Base-by-base conservation (phyloP, 2,113 vertebrate species). In the Plecotus auritus region DNA sequence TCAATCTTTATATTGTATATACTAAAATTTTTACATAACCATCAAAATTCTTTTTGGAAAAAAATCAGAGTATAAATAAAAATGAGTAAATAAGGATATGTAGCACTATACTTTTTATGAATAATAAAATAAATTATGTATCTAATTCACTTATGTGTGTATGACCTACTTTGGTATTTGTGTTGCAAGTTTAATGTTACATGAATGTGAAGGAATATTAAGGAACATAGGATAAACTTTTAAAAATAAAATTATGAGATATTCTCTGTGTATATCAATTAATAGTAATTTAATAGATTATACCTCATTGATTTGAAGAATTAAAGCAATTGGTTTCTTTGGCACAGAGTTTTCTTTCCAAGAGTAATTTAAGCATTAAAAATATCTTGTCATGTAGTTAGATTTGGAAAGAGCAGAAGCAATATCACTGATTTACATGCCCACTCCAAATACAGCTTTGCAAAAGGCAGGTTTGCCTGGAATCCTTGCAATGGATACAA, bases 131-230 rank as follows among this genome's bases (percentile, higher is more conserved):
- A 74, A 96, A 97, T 92, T 85, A 93, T 95, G 37, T 93, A 95
- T 96, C 90, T 91, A 92, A 86, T 96, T 66, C 28, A 69, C 3
- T 78, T 4, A 45, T 11, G 2, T 83, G 7, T 87, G 56, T 94
- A 87, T 94, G 64, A 35, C 81, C 54, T 85, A 17, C 9, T 82
- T 73, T 80, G 22, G 42, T 85, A 42, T 92, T 84, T 84, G 10
- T 47, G 17, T 80, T 95, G 40, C 64, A 92, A 95, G 40, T 88
- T 86, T 85, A 97, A 93, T 95, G 81, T 96, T 97, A 95, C 90
- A 7, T 66, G 95, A 85, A 85, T 88, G 74, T 82, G 59, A 91
- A 93, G 67, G 85, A 96, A 23, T n/a, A 76, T 67, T 95, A 85
- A 94, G 94, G 69, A 96, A 97, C 92, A 96, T 85, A 97, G 77